Base-by-base conservation (phyloP, 2,888 invertebrate species). In the Xestia c-nigrum region DNA sequence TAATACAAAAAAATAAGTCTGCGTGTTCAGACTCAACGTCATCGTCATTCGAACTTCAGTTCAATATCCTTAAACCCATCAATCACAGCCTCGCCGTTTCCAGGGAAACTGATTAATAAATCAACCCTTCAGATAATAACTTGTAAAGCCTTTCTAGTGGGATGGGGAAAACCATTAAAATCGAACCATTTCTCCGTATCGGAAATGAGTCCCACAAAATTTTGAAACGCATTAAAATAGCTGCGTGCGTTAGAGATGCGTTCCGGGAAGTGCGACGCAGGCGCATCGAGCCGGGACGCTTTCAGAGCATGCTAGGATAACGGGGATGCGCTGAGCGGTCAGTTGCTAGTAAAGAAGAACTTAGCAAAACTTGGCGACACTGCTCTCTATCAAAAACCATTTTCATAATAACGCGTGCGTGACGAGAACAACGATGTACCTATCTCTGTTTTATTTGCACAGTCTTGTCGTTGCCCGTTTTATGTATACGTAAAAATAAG, bases 151-250 rank as follows among this genome's bases (percentile, higher is more conserved):
- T 69, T 38, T 65, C 46, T 55, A 70, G 71, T 72, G 64, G 59
- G 40, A 77, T 71, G 21, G 67, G 67, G 72, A 76, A 76, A 72
- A 71, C 67, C 72, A 86, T 88, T 86, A 88, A 80, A 78, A 69
- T 73, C 47, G 5, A 73, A 16, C 12, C 87, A 75, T 86, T 84
- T 87, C 87, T 84, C 31, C 81, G 87, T 88, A 88, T 86, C 74
- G 67, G 64, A 74, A 83, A 83, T 67, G 38, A 59, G 47, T 19
- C 12, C 43, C 69, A 75, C 75, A 86, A 74, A 63, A 47, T 43
- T 7, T 55, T 70, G 3, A 67, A 38, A 66, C 31, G 43, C 66
- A 64, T 70, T 69, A 64, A 71, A 76, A 57, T 78, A 12, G 4
- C 46, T 70, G 78, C 68, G 72, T 84, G 69, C 66, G 46, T 78